A percentile compares a stretch with the other conserved stretches of the same genome.
Conservation (phyloP, 2,888 invertebrate species). For the Pollenia amentaria region DNA sequence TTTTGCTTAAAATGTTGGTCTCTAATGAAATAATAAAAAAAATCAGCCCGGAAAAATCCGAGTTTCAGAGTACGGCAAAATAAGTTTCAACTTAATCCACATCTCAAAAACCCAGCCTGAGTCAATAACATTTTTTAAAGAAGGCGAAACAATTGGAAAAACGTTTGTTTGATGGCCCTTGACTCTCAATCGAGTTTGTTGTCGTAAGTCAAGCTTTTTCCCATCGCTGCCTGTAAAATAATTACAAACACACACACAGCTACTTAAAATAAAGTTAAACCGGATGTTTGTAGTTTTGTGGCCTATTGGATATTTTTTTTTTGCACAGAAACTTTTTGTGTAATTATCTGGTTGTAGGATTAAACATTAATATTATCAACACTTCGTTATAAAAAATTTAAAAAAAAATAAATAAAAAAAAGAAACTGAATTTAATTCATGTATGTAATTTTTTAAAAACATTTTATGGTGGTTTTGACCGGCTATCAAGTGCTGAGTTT, state of each 20-base stretch:
- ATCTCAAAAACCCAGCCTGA: too few relatives aligned
- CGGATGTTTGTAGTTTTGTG: constrained; percentile 67
- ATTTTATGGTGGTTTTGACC: constrained; percentile 36
- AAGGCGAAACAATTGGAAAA: too few relatives aligned
- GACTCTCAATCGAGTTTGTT: too few relatives aligned
- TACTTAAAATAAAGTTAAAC: constrained; percentile 34
- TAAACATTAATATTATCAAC: constrained; percentile 69
- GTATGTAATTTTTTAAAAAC: constrained; percentile 25
- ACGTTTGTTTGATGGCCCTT: too few relatives aligned
- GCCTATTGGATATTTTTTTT: constrained; percentile 50
- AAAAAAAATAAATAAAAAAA: constrained; percentile 19
- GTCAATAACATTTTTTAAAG: too few relatives aligned
- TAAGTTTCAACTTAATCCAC: too few relatives aligned
- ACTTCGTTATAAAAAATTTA: constrained; percentile 44
- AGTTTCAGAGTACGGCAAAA: too few relatives aligned
- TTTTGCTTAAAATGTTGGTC: too few relatives aligned
- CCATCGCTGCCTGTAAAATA: background rate
- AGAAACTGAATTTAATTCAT: constrained; percentile 49
- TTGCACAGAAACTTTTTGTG: constrained; percentile 14
- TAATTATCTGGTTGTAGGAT: constrained; percentile 67
- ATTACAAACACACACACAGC: background rate
- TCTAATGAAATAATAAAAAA: too few relatives aligned
- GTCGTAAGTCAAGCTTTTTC: background rate
- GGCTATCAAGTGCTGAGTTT: constrained; percentile 61
- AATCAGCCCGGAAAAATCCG: too few relatives aligned